Conservation (phyloP, 2,888 invertebrate species). For the Oscheius sp. region DNA sequence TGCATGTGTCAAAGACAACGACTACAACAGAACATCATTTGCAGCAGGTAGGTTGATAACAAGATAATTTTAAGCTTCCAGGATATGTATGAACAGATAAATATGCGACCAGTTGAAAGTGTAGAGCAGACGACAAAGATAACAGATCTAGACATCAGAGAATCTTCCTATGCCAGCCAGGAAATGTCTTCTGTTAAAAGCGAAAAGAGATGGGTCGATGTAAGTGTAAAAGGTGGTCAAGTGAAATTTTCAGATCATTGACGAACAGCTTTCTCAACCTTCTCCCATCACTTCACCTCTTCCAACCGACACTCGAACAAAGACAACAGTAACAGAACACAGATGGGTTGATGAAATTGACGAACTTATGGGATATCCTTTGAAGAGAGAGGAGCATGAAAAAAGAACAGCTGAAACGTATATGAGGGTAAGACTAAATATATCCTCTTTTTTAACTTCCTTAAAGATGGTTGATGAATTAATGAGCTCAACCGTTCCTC, state of each 20-base stretch:
- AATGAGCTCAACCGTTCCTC: constrained; percentile 25
- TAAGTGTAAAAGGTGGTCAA: not conserved
- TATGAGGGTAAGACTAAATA: not conserved
- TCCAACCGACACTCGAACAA: constrained; percentile 33
- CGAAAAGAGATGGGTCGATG: constrained; percentile 51
- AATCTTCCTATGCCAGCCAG: constrained; percentile 2
- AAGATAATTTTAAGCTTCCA: not conserved
- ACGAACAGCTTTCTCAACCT: constrained; percentile 46
- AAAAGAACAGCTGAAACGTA: constrained; percentile 26
- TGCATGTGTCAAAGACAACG: constrained; percentile 74
- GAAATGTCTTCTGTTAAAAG: constrained; percentile 25
- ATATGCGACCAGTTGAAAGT: constrained; percentile 15
- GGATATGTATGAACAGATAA: constrained; percentile 29
- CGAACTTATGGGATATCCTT: constrained; percentile 19
- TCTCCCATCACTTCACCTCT: constrained; percentile 45
- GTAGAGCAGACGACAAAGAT: constrained; percentile 5
- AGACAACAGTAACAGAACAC: constrained; percentile 41
- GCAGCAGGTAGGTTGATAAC: not conserved
- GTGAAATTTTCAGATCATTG: constrained; percentile 30
- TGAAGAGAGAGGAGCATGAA: constrained; percentile 13
- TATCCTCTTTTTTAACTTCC: not conserved
- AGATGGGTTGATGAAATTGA: constrained; percentile 48
- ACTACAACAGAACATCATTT: constrained; percentile 20
- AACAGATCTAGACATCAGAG: constrained; percentile 6
- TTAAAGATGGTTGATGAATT: constrained; percentile 29